Conservation (phyloP, 1,140 invertebrate genomes). For the Lutraria rhynchaena region DNA sequence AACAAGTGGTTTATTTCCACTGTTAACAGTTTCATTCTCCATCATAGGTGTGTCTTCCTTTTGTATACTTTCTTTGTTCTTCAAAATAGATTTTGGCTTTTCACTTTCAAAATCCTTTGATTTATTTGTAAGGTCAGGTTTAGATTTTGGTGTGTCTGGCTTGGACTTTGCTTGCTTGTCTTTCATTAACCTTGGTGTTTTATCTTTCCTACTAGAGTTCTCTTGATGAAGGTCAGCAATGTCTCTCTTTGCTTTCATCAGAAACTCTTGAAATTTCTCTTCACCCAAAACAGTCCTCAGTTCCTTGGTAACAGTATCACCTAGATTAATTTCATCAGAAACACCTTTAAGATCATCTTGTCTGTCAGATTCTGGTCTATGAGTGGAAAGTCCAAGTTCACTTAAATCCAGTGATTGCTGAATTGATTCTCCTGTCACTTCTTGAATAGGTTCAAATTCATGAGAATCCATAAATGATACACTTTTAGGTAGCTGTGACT, state of each 20-base stretch:
- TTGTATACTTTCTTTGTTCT: constrained; percentile 1
- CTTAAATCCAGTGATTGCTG: constrained; percentile 52
- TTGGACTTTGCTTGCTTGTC: constrained; percentile 22
- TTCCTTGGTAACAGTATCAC: constrained; percentile 58
- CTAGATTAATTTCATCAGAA: constrained; percentile 53
- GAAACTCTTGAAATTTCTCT: constrained; percentile 67
- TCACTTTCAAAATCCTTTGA: constrained; percentile 5
- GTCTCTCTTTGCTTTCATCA: constrained; percentile 66
- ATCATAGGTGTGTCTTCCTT: neutral
- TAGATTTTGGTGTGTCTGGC: neutral
- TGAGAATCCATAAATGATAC: constrained; percentile 19
- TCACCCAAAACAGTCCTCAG: constrained; percentile 67
- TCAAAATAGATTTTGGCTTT: constrained; percentile 17
- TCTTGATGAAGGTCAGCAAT: constrained; percentile 63
- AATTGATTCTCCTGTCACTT: constrained; percentile 3
- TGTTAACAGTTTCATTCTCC: too few relatives aligned
- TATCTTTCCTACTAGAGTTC: constrained; percentile 55
- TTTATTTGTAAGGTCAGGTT: neutral
- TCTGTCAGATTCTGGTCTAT: constrained; percentile 60
- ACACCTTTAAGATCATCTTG: constrained; percentile 16
- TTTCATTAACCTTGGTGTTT: constrained; percentile 44
- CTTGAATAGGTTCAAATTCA: constrained; percentile 39
- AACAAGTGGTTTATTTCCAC: neutral
- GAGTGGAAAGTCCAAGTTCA: constrained; percentile 68
- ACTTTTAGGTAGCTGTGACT: neutral